Evolutionary conservation across 2,797 vertebrate species (phyloP).

Genomic region (Rousettus madagascariensis): DNA sequence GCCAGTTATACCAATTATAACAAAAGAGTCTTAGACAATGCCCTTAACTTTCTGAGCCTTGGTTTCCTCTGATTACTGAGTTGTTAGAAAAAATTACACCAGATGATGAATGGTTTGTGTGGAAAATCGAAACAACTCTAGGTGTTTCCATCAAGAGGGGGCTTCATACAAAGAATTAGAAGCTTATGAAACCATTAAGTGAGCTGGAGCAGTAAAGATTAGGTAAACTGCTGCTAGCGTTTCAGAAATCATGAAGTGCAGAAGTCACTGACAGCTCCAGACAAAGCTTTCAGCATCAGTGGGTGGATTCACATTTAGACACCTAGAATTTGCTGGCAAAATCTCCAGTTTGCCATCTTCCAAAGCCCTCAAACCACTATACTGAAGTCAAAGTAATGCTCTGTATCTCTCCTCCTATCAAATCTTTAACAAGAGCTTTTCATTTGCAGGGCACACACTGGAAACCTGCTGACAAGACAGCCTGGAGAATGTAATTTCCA

Average conservation of each 20-base stretch:
- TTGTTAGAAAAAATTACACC: neutral
- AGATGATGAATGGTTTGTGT: neutral
- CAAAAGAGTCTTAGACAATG: neutral
- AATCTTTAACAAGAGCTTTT: neutral
- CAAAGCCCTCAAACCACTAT: neutral
- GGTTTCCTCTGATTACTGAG: neutral
- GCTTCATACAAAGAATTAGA: neutral
- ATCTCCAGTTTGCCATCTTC: neutral
- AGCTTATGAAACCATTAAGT: neutral
- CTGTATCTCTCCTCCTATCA: neutral
- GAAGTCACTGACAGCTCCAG: neutral
- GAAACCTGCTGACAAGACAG: neutral
- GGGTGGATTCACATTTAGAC: neutral
- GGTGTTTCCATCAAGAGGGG: neutral
- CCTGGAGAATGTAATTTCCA: neutral
- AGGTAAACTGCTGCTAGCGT: neutral
- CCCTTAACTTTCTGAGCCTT: neutral
- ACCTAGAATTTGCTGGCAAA: neutral
- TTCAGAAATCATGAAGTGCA: neutral
- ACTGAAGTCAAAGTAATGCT: neutral
- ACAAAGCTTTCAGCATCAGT: neutral
- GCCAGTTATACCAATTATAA: neutral
- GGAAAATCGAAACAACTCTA: neutral
- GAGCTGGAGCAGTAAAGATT: neutral
- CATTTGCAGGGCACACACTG: neutral